These are phyloP conservation scores for Vimba vimba DNA, from an alignment of 2,113 vertebrate genomes.

Conservation along the genomic window DNA sequence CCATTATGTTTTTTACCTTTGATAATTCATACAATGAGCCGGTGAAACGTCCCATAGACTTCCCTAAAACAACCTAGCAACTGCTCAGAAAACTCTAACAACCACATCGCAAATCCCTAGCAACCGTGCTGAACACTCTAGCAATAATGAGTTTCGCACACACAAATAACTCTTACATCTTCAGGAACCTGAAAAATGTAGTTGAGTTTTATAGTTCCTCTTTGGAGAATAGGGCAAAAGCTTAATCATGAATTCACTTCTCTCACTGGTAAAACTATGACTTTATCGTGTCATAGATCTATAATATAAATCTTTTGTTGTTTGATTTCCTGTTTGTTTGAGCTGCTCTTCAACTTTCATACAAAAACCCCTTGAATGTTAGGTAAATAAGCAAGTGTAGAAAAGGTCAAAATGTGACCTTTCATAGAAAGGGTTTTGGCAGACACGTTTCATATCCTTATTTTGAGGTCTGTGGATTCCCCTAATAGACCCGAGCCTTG, in stretches of 20 bases:
- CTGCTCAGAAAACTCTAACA: not conserved
- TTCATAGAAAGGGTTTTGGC: conserved; percentile 45
- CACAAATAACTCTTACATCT: not conserved
- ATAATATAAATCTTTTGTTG: not conserved
- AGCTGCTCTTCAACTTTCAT: conserved; percentile 27
- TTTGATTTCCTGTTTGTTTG: not conserved
- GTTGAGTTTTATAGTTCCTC: not conserved
- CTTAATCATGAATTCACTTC: not conserved
- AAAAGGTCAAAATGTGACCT: conserved; percentile 45
- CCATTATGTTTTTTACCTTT: too few species aligned
- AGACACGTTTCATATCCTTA: conserved; percentile 61
- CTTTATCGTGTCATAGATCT: not conserved
- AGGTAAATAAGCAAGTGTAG: conserved; percentile 37
- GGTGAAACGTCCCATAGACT: too few species aligned
- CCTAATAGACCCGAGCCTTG: conserved; percentile 34
- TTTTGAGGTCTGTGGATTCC: conserved; percentile 55
- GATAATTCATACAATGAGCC: too few species aligned
- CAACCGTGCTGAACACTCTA: not conserved
- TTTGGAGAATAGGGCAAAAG: not conserved
- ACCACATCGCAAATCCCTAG: not conserved
- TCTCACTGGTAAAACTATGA: not conserved
- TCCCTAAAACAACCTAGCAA: not conserved
- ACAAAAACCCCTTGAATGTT: conserved; percentile 17
- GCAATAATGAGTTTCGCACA: not conserved
- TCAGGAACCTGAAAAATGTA: not conserved